Base-by-base conservation (phyloP, 2,797 vertebrate genomes). In the Pseudochirops corinnae region DNA sequence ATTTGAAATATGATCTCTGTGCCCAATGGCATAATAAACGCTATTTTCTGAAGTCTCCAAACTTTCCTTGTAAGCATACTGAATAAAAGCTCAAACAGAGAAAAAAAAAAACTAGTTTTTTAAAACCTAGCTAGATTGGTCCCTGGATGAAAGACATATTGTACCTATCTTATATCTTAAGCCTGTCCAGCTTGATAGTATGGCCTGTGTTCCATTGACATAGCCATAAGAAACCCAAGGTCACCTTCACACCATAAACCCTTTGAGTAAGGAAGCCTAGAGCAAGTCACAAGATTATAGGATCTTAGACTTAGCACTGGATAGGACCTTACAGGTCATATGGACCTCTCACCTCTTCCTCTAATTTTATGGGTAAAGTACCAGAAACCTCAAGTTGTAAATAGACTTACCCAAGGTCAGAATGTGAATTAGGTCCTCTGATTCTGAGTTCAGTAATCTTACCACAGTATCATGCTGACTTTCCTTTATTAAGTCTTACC, bases 61-160 rank as follows among this genome's bases (percentile, higher is more conserved):
- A 87, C 39, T 95, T 94, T 92, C 91, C 93, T 94, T 92, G 58
- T 93, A 97, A 87, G 1, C 24, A 46, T 50, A 87, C 2, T 87
- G 74, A 97, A 96, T 95, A 98, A 97, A 97, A 95, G 39, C 93
- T 93, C n/a, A 96, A 95, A 94, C 95, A 93, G 21, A 91, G 39
- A 3, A 24, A 82, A 52, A 52, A 52, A 55, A 55, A 74, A 39
- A 46, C 16, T 39, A 82, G 18, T 9, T 82, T 46, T 82, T 82
- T 24, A 2, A 87, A 46, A 50, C 21, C 74, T 87, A 33, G 9
- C 74, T 87, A 12, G 74, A 50, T 3, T 50, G 39, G 24, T 87
- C 39, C 39, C 10, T 87, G 74, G 39, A 50, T 87, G 24, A 87
- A 87, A 46, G 74, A 50, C 3, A 87, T 87, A 87, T 50, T 87